Percentiles rank a stretch among this genome's conserved stretches.
phyloP scores from a whole-genome alignment of 35 echinoderm and acorn worm species.

The Amphiura filiformis region DNA sequence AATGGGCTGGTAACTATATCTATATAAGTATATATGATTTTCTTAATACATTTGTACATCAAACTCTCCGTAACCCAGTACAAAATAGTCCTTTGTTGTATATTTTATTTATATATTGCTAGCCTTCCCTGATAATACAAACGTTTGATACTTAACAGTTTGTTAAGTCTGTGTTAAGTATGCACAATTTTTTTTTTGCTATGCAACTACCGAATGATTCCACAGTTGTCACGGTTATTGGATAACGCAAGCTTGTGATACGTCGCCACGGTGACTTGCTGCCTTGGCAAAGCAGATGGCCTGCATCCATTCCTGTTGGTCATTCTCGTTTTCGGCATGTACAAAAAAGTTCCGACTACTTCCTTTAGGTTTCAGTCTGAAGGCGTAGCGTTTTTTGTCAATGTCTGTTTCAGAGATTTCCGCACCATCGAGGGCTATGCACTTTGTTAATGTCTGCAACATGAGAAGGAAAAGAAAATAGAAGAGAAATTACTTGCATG shows the following conservation, averaged over 20 bases:
- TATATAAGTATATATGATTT: background rate
- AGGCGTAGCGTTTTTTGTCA: conserved; percentile 69
- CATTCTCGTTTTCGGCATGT: conserved; percentile 66
- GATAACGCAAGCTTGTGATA: conserved; percentile 63
- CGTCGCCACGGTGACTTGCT: conserved; percentile 67
- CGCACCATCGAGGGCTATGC: conserved; percentile 77
- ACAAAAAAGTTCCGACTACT: conserved; percentile 68
- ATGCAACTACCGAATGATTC: background rate
- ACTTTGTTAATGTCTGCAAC: conserved; percentile 63
- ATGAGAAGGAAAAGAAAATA: background rate
- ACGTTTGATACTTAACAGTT: background rate
- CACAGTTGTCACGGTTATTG: conserved; percentile 38
- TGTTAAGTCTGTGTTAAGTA: too few relatives aligned
- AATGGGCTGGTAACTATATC: background rate
- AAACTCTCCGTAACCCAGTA: background rate
- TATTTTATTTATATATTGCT: background rate
- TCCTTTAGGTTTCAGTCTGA: conserved; percentile 76
- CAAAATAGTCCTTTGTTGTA: background rate
- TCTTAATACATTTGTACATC: background rate
- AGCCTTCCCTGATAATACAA: background rate
- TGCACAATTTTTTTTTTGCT: background rate
- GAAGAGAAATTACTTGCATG: too few relatives aligned
- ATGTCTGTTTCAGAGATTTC: conserved; percentile 72
- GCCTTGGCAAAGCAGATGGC: conserved; percentile 96
- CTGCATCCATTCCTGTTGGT: conserved; percentile 95